These are phyloP conservation scores for Drosophila sproati DNA, from an alignment of 1,140 invertebrate species.

Conservation along the genomic window DNA sequence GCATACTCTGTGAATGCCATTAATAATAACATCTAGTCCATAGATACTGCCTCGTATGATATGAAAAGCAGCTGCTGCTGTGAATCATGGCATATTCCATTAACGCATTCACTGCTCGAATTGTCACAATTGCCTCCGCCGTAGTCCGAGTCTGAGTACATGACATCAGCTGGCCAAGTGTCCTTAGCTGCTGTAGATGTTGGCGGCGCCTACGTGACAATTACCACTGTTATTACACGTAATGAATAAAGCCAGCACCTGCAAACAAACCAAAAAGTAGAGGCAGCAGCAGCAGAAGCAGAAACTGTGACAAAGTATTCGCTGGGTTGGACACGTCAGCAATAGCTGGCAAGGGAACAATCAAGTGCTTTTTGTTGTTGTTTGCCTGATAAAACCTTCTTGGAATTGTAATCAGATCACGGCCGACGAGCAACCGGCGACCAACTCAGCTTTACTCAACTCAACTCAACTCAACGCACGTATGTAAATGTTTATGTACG, in stretches of 20 bases:
- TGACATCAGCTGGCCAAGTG: constrained; percentile 33
- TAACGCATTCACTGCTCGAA: constrained; percentile 22
- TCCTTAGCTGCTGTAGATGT: constrained; percentile 25
- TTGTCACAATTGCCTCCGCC: constrained; percentile 32
- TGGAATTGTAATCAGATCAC: constrained; percentile 62
- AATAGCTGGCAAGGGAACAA: constrained; percentile 30
- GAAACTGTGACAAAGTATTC: too few species aligned
- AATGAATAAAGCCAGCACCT: constrained; percentile 41
- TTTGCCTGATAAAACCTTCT: constrained; percentile 40
- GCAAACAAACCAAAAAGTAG: constrained; percentile 11
- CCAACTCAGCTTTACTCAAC: neutral
- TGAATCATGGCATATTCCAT: constrained; percentile 8
- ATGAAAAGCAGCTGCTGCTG: constrained; percentile 3
- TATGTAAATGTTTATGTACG: neutral
- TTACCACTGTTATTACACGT: constrained; percentile 58
- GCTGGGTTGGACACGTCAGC: constrained; percentile 5
- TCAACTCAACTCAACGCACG: neutral
- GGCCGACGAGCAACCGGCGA: constrained; percentile 32
- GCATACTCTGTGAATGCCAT: neutral
- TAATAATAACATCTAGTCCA: neutral
- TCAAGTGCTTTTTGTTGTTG: constrained; percentile 13
- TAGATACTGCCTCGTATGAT: constrained; percentile 3
- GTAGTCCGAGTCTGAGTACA: neutral
- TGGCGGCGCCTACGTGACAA: constrained; percentile 61
- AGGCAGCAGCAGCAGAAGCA: neutral